These are phyloP conservation scores for Micronycteris hirsuta DNA, from an alignment of 2,113 vertebrate genomes.

Conservation along the genomic window DNA sequence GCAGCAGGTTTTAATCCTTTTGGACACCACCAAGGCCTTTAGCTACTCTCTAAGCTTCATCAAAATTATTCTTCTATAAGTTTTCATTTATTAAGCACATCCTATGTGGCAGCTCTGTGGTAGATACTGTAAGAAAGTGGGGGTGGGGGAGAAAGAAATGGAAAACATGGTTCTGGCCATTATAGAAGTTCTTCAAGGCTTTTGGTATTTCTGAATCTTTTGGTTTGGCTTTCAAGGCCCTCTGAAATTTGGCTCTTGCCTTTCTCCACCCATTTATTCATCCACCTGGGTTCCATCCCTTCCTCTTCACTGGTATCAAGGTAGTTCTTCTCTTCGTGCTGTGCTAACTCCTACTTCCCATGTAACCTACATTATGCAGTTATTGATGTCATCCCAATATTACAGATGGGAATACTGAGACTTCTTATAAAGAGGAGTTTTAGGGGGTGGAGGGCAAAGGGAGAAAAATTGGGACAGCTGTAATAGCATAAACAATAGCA, in stretches of 20 bases:
- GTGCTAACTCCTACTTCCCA: background rate
- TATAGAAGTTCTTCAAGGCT: background rate
- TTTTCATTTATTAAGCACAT: background rate
- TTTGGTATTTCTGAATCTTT: background rate
- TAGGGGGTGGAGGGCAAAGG: background rate
- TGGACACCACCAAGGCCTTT: background rate
- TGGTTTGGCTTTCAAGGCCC: background rate
- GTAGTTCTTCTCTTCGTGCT: background rate
- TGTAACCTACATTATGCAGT: background rate
- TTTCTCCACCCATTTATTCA: background rate
- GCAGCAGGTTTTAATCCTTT: background rate
- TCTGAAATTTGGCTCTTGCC: background rate
- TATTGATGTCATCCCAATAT: background rate
- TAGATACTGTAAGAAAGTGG: background rate
- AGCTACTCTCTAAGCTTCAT: background rate
- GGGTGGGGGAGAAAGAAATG: background rate
- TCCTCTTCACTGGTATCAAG: background rate
- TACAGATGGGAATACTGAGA: background rate
- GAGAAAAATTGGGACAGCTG: too few relatives aligned
- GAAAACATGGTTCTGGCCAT: background rate
- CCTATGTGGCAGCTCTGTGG: background rate
- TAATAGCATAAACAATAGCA: background rate
- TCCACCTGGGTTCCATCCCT: background rate
- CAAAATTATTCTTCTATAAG: background rate
- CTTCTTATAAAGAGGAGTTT: background rate